Evolutionary conservation across 2,888 invertebrate genomes (phyloP), one percentile per base, ranked within the genome.

Genomic region (Anoplius nigerrimus): DNA sequence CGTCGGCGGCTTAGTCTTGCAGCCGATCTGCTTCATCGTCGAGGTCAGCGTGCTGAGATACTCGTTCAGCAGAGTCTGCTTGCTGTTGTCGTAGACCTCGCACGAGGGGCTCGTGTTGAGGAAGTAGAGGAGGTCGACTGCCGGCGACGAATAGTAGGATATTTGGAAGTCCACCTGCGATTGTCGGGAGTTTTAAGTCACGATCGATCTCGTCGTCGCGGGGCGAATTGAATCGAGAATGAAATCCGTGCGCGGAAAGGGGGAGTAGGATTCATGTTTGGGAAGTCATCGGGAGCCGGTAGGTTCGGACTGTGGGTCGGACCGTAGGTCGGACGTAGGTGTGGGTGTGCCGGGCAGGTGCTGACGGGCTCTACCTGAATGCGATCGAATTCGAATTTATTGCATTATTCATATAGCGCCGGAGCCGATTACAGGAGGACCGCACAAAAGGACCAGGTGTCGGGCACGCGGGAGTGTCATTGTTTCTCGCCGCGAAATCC

Each of bases 121-220:
- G 71, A 90, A 90, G 72, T 90, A 90, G 58, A 84, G 89, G 16
- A 90, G 74, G 80, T 91, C 90, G 21, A 90, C 69, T 0, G 88
- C 90, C 8, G 90, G 90, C 48, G 90, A 88, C 5, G 86, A 78
- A 71, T 89, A 90, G 43, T 82, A 64, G 58, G 87, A 85, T 70
- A 90, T 65, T 85, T 90, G 90, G 66, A 90, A 90, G 75, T 90
- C 90, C 58, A 90, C 89, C 90, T 90, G 80, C 0, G 89, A 72
- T n/a, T 53, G 27, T 69, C 62, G 60, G 48, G 34, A 5, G 3
- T 18, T 21, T 11, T 15, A 16, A 16, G 21, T 20, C 1, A 45
- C 46, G 42, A 62, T 57, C 69, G 61, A 70, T 24, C 51, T 62
- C n/a, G 48, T 18, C 48, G 42, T 13, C 55, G 45, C 53, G 64